Evolutionary conservation across 1,140 invertebrate genomes (phyloP), one percentile per base, ranked within the genome.

Genomic region (Panulirus ornatus): DNA sequence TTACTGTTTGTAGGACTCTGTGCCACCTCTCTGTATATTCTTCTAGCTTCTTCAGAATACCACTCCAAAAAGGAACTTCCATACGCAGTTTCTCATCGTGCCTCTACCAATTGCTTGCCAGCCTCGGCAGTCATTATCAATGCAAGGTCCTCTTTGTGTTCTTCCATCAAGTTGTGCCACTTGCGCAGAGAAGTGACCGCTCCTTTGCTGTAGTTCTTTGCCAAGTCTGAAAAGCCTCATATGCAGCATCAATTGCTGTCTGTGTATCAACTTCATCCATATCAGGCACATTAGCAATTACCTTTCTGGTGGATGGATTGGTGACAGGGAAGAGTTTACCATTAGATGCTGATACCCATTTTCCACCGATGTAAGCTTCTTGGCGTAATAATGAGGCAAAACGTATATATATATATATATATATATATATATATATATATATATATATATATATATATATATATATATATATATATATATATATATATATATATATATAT

Each of bases 31-130:
- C 92, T 90, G 90, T 98, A 96, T 47, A 98, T 96, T 93, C 98
- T 95, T 88, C 97, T 95, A 2, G 98, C 97, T 94, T 99, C 97
- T 94, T 99, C 99, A 0, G 98, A 96, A 95, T 97, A 99, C 97
- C 98, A 99, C 93, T 99, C 99, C 1, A 99, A 94, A 94, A 99
- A 99, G 0, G 97, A 96, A 93, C 97, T 98, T 16, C 98, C 98
- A 95, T 99, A 99, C 38, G 93, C 94, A 19, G 99, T 96, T 95
- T 99, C 99, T 30, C 96, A 97, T 92, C 95, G 94, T 0, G 99
- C 95, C 94, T 99, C 99, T 54, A 94, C 94, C 27, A 99, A 93
- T 1, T 98, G 97, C 95, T 99, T 99, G 0, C 99, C 99, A 92
- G 96, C 96, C 95, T 99, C 98, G 5, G 95, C 94, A 0, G 97